phyloP scores from a whole-genome alignment of 2,888 invertebrate genomes.

The Cataglyphis cursor region DNA sequence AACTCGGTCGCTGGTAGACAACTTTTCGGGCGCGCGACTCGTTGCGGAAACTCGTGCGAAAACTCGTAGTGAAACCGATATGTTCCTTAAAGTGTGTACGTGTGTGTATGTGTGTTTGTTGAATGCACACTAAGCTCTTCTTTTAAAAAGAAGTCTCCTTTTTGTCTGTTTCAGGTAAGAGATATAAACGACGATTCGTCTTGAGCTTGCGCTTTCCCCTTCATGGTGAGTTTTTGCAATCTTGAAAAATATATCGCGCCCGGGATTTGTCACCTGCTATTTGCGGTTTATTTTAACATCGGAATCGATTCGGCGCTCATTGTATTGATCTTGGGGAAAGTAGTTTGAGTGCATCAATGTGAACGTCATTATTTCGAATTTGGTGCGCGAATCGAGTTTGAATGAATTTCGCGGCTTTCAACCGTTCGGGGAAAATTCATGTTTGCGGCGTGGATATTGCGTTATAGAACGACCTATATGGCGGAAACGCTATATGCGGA shows the following conservation, averaged over 20 bases:
- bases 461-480: constrained; percentile 37
- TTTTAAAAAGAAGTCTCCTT: constrained; percentile 63
- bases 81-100: constrained; percentile 20
- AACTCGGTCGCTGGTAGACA: constrained; percentile 62
- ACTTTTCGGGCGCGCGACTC: constrained; percentile 67
- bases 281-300: constrained; percentile 19
- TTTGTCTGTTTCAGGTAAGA: constrained; percentile 78
- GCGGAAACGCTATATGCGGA: background rate
- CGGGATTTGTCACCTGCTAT: background rate
- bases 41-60: constrained; percentile 53
- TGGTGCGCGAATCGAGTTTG: constrained; percentile 48
- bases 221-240: constrained; percentile 62
- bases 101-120: background rate
- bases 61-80: constrained; percentile 62
- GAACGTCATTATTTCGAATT: constrained; percentile 53
- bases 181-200: constrained; percentile 61
- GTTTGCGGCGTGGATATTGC: constrained; percentile 47
- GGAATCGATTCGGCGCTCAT: constrained; percentile 4
- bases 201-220: constrained; percentile 2
- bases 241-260: constrained; percentile 1
- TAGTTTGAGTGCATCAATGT: constrained; percentile 52
- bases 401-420: constrained; percentile 51
- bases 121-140: constrained; percentile 25
- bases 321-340: constrained; percentile 43
- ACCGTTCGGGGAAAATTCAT: constrained; percentile 38